These are phyloP conservation scores for Macrosoma leucophasiata DNA, from an alignment of 2,888 invertebrate genomes.

Conservation along the genomic window DNA sequence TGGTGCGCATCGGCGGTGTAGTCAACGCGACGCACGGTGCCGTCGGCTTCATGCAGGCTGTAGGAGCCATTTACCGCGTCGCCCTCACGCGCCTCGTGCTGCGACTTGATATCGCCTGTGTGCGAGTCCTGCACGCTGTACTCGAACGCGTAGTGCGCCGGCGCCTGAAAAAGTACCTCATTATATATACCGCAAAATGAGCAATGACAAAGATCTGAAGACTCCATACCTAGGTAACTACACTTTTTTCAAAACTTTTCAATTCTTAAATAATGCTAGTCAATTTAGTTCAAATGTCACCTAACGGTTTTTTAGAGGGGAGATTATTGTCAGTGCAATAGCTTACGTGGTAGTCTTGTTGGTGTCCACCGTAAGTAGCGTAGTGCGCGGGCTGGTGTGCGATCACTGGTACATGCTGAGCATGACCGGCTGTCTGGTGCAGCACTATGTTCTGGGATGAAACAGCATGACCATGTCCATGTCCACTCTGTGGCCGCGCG, in stretches of 20 bases:
- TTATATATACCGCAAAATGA: no score
- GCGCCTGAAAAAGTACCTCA: background rate
- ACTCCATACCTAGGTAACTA: background rate
- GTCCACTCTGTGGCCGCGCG: slow-evolving; percentile 16
- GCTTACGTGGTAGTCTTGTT: slow-evolving; percentile 41
- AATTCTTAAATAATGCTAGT: no score
- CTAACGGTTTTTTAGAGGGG: no score
- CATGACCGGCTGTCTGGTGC: slow-evolving; percentile 39
- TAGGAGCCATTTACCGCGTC: slow-evolving; percentile 56
- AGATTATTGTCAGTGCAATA: no score
- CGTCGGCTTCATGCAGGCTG: slow-evolving; percentile 68
- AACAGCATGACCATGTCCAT: slow-evolving; percentile 34
- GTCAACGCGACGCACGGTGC: slow-evolving; percentile 70
- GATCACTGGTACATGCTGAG: slow-evolving; percentile 50
- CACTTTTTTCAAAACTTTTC: no score
- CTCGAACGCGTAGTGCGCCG: no score
- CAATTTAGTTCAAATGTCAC: no score
- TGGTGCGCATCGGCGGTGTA: slow-evolving; percentile 72
- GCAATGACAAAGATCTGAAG: background rate
- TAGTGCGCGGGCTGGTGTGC: slow-evolving; percentile 47
- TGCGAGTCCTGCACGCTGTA: no score
- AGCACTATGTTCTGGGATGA: slow-evolving; percentile 40
- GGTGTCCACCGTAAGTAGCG: slow-evolving; percentile 50
- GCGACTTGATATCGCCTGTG: no score
- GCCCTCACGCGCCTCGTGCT: slow-evolving; percentile 36